Evolutionary conservation across 2,888 invertebrate species (phyloP), one percentile per base, ranked within the genome.

Genomic region (Shargacucullia verbasci): DNA sequence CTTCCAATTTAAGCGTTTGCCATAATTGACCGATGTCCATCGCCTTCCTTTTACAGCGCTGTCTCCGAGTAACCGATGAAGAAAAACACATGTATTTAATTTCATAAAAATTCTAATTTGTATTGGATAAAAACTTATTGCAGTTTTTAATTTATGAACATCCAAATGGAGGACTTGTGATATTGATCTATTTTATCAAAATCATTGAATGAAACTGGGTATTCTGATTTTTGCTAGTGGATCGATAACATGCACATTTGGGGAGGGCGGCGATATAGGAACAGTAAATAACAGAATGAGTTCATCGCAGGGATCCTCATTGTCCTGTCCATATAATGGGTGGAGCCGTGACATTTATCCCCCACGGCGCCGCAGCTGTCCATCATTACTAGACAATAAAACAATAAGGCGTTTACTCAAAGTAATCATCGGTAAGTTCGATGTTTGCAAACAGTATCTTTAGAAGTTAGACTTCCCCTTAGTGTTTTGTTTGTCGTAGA

Each of bases 311-410:
- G 81, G 81, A 77, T 79, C 41, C 73, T 77, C 76, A 81, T 83
- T 83, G 86, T 84, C 72, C 77, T 76, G 73, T 67, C 72, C 64
- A 65, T 65, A 74, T 76, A 81, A 84, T 79, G 77, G 83, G 71
- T 81, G 75, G 73, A 79, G 72, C 73, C 78, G 77, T 87, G 90
- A 88, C 86, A 87, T 88, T 83, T 85, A 81, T 82, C 84, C 87
- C 90, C 84, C 79, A 75, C 76, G 76, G 82, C 79, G 81, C 61
- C 77, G 75, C 90, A 87, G 84, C 89, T 88, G 88, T 85, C 78
- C 69, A 70, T 81, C 79, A 79, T 85, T 83, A 78, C 73, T 69
- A 53, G 50, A 61, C 63, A 76, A 70, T 74, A 60, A 67, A 62
- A 70, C 56, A 72, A 65, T 59, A 34, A 73, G 41, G 40, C 13